Evolutionary conservation across 2,888 invertebrate genomes (phyloP).

Genomic region (Lissonota sp.): DNA sequence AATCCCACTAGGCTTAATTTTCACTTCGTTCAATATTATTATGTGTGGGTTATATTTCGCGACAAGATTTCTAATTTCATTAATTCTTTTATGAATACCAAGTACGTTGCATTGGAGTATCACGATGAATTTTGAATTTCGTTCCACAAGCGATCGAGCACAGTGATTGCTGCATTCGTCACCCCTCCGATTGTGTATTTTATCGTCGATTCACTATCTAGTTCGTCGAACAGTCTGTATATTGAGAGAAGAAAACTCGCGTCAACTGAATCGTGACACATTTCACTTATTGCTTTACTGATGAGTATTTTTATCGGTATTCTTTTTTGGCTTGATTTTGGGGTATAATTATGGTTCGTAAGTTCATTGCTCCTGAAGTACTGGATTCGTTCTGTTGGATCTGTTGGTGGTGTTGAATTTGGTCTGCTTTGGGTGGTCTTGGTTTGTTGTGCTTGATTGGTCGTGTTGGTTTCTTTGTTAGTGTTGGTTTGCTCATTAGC

Average conservation of each 20-base stretch:
- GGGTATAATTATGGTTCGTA: background rate
- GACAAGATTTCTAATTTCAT: slow-evolving; percentile 7
- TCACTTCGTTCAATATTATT: slow-evolving; percentile 12
- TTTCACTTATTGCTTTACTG: slow-evolving; percentile 34
- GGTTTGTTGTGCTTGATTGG: slow-evolving; percentile 9
- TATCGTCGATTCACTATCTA: slow-evolving; percentile 1
- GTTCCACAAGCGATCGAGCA: slow-evolving; percentile 5
- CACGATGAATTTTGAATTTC: slow-evolving; percentile 5
- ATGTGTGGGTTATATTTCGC: background rate
- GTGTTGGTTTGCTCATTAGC: background rate
- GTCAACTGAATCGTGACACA: background rate
- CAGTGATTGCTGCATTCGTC: background rate
- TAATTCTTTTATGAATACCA: slow-evolving; percentile 11
- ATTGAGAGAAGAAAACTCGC: slow-evolving; percentile 11
- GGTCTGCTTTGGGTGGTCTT: slow-evolving; percentile 14
- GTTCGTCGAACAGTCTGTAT: slow-evolving; percentile 4
- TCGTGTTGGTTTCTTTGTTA: background rate
- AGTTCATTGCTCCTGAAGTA: slow-evolving; percentile 4
- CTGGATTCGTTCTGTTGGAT: slow-evolving; percentile 5
- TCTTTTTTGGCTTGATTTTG: background rate
- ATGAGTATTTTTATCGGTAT: slow-evolving; percentile 4
- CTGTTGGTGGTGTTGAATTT: background rate
- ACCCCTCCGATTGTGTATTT: slow-evolving; percentile 12
- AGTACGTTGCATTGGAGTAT: slow-evolving; percentile 14
- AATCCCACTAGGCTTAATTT: slow-evolving; percentile 5